Percentiles rank a stretch among this genome's conserved stretches.
Conservation (phyloP, 2,797 vertebrate genomes). For the Mormyrus proboscirostris region DNA sequence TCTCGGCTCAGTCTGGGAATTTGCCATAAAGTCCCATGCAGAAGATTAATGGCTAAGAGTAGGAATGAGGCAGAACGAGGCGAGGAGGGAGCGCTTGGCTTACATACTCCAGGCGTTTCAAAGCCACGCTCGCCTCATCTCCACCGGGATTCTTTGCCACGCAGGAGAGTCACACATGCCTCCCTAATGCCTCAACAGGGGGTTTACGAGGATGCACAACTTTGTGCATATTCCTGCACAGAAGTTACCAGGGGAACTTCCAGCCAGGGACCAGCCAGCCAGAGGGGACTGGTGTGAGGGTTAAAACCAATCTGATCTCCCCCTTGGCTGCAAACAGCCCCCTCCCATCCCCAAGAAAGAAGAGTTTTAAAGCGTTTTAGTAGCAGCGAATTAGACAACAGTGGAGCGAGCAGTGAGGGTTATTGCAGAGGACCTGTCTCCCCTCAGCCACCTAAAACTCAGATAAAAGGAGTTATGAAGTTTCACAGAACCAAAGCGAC, state of each 20-base stretch:
- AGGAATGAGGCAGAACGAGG: not conserved
- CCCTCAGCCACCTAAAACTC: not conserved
- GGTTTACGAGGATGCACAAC: not conserved
- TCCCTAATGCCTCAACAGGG: constrained; percentile 17
- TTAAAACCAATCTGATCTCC: constrained; percentile 24
- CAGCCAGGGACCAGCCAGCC: constrained; percentile 2
- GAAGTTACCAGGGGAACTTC: not conserved
- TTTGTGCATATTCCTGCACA: not conserved
- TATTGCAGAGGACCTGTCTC: not conserved
- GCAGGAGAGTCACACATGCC: constrained; percentile 52
- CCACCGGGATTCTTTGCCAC: constrained; percentile 53
- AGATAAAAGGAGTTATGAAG: not conserved
- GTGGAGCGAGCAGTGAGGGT: constrained; percentile 9
- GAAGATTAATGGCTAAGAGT: not conserved
- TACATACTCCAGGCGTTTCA: constrained; percentile 67
- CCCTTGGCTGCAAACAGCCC: constrained; percentile 1
- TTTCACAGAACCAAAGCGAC: not conserved
- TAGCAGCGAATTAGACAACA: constrained; percentile 16
- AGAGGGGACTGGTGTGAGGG: constrained; percentile 23
- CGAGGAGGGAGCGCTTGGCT: constrained; percentile 30
- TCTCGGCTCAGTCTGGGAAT: not conserved
- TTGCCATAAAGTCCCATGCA: not conserved
- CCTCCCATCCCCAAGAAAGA: not conserved
- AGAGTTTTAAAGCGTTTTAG: constrained; percentile 29
- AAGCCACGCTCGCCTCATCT: constrained; percentile 54